Base-by-base conservation (phyloP, 2,113 vertebrate genomes). In the Sisor rabdophorus region DNA sequence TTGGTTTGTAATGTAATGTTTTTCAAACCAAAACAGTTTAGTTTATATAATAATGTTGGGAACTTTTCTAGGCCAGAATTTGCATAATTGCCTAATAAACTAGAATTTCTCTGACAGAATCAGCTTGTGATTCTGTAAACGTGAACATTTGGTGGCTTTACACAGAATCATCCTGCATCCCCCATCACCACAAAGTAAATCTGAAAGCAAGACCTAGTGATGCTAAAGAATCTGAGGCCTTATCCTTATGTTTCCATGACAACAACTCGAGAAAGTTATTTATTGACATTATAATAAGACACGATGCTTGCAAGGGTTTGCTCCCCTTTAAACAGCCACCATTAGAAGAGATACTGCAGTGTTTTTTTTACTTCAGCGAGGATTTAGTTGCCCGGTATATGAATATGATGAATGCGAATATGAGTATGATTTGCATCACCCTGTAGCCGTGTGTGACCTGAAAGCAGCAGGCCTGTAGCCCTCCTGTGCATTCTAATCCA, bases 371-470 rank as follows among this genome's bases (percentile, higher is more conserved):
- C 50, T 68, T 69, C 65, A 30, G 1, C 6, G 17, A 5, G 24
- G 16, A 20, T 50, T 28, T 13, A 17, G 22, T 36, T 36, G 53
- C 6, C 19, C 19, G n/a, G 40, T 61, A 55, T 74, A 26, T 50
- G 44, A 60, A 61, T 60, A 48, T n/a, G 24, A 61, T 73, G 36
- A 74, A 74, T 55, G n/a, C 47, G n/a, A n/a, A 60, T 61, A 84
- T 85, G 86, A 88, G 80, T 81, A 80, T 85, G 68, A 83, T 85
- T 82, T 83, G 83, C 87, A 83, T 87, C 85, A 84, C 85, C 84
- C 82, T 90, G 89, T 87, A 86, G 74, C 72, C 78, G 64, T 73
- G 19, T 58, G 32, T 28, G 44, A 73, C 84, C 81, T 82, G 77
- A 71, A 71, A 67, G 76, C 67, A 74, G n/a, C 32, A 56, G 59